These are phyloP conservation scores for Ataeniobius toweri DNA, from an alignment of 2,797 vertebrate genomes.

Conservation along the genomic window DNA sequence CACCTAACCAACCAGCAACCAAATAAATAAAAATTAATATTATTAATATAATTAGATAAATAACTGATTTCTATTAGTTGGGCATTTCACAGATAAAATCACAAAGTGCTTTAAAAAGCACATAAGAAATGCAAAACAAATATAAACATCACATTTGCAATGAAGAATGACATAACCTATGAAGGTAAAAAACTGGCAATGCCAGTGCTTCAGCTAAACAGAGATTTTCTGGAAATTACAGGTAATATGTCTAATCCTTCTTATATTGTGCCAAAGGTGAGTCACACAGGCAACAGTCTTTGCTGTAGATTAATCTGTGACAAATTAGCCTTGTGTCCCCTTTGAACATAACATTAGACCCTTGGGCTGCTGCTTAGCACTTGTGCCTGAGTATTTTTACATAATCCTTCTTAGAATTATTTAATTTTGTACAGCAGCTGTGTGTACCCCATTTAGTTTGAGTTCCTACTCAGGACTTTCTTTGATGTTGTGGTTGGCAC, in stretches of 20 bases:
- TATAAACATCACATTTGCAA: neutral
- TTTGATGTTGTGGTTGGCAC: constrained; percentile 4
- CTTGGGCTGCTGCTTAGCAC: constrained; percentile 14
- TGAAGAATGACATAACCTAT: constrained; percentile 34
- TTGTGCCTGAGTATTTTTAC: constrained; percentile 24
- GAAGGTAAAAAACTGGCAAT: constrained; percentile 27
- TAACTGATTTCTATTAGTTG: neutral
- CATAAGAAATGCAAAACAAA: too few relatives aligned
- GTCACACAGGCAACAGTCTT: constrained; percentile 40
- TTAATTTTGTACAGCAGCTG: neutral
- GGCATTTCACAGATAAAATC: neutral
- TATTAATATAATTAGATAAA: neutral
- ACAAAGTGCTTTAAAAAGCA: too few relatives aligned
- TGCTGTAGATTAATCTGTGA: constrained; percentile 51
- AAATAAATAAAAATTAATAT: neutral
- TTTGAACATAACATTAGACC: constrained; percentile 34
- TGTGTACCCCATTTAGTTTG: neutral
- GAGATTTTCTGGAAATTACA: constrained; percentile 50
- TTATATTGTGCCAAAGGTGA: constrained; percentile 46
- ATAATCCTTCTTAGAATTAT: constrained; percentile 23
- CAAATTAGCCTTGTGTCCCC: constrained; percentile 38
- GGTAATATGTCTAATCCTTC: constrained; percentile 43
- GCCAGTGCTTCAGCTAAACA: constrained; percentile 39
- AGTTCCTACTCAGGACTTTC: neutral
- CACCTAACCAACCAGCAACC: neutral